These are phyloP conservation scores for Corythucha ciliata DNA, from an alignment of 2,888 invertebrate species.

Conservation along the genomic window DNA sequence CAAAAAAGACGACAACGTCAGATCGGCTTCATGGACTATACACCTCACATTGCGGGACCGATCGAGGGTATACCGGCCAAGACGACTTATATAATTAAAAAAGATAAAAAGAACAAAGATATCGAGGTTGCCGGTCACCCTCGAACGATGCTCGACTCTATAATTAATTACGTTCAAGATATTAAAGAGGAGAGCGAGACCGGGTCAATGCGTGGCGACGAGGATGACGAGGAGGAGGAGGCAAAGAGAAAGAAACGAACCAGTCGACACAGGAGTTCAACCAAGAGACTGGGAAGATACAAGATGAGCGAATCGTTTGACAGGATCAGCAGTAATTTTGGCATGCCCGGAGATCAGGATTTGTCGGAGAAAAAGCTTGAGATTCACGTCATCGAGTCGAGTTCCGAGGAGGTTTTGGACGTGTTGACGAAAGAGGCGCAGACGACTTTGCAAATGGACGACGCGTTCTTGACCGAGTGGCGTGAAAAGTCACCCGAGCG, in stretches of 20 bases:
- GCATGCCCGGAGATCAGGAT: too few species aligned
- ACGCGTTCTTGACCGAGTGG: too few species aligned
- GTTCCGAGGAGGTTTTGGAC: too few species aligned
- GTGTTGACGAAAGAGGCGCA: too few species aligned
- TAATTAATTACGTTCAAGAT: conserved; percentile 11
- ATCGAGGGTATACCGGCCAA: conserved; percentile 8
- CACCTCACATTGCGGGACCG: conserved; percentile 4
- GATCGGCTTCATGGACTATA: conserved; percentile 17
- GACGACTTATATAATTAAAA: conserved; percentile 9
- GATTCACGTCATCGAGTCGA: too few species aligned
- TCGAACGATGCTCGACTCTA: conserved; percentile 8
- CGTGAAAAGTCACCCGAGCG: too few species aligned
- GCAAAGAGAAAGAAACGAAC: neutral
- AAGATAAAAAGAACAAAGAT: conserved; percentile 1
- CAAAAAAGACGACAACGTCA: conserved; percentile 13
- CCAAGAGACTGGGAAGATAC: too few species aligned
- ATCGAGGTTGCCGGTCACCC: neutral
- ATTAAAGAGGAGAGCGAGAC: conserved; percentile 16
- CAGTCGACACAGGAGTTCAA: too few species aligned
- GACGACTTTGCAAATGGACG: too few species aligned
- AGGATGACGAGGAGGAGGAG: conserved; percentile 9
- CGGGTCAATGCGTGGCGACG: conserved; percentile 2
- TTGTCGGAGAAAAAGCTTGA: too few species aligned
- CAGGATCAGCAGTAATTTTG: too few species aligned
- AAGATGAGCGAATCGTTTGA: too few species aligned